These are phyloP conservation scores for Dicerorhinus sumatrensis DNA, from an alignment of 2,113 vertebrate species.

Conservation along the genomic window DNA sequence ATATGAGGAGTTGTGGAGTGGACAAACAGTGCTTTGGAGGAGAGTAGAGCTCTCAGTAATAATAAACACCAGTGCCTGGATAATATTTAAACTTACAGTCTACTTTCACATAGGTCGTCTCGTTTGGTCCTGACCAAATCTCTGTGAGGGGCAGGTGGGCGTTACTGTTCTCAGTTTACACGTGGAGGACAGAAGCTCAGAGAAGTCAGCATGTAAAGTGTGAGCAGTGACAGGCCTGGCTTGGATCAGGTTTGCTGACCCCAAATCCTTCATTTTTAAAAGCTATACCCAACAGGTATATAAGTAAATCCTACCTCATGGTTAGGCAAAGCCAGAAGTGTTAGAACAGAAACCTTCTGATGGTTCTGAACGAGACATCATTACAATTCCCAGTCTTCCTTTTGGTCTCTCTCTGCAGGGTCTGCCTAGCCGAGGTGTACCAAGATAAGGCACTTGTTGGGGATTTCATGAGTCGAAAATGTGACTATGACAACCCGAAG, in stretches of 20 bases:
- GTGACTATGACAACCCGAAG: slow-evolving; percentile 90
- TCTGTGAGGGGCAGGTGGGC: neutral
- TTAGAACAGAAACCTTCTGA: rapidly evolving
- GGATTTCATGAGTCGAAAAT: slow-evolving; percentile 89
- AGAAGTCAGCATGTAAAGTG: neutral
- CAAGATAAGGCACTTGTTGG: slow-evolving; percentile 94
- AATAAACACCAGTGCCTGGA: neutral
- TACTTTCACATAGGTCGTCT: neutral
- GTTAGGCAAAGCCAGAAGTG: no score
- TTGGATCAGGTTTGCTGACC: neutral
- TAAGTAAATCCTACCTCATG: rapidly evolving
- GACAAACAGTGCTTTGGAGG: neutral
- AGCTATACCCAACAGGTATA: neutral
- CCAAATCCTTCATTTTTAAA: neutral
- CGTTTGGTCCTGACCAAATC: neutral
- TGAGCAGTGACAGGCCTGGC: neutral
- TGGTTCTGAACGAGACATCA: rapidly evolving
- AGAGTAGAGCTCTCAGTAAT: no score
- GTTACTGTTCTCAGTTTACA: neutral
- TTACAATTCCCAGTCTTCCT: neutral
- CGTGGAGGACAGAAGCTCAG: no score
- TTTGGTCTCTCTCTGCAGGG: slow-evolving; percentile 85
- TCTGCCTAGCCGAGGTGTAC: slow-evolving; percentile 96
- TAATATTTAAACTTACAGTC: neutral
- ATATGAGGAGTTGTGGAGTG: rapidly evolving